Evolutionary conservation across 2,797 vertebrate species (phyloP), one percentile per base, ranked within the genome.

Genomic region (Distichodus sexfasciatus): DNA sequence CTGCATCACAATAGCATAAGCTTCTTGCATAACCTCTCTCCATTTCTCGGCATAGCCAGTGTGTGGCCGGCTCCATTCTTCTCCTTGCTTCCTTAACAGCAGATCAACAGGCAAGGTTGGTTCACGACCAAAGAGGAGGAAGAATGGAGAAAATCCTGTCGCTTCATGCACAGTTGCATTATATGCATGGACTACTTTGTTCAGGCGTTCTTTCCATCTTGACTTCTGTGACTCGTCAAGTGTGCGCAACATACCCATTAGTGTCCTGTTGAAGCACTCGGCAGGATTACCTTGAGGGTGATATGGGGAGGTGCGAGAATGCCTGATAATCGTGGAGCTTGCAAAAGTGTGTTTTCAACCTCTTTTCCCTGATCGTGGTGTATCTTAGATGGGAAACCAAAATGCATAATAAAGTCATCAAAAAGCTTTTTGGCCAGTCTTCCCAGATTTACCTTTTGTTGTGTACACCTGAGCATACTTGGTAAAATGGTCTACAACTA

Each of bases 141-240:
- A 78, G n/a, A 33, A 69, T 17, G 38, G 51, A 8, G 31, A 64
- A 29, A 78, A 76, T 23, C 48, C 44, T 11, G 41, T 58, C 54
- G 14, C 1, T 7, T 71, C 60, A 26, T 71, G 33, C 6, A 72
- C 50, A 1, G 60, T 77, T 28, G 48, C 43, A 11, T 74, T 74
- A 29, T 74, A 74, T 3, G 71, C 55, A 35, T 75, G 61, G 31
- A 74, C 54, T 33, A 74, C 75, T 28, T 69, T 71, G 23, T 58
- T 64, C 0, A 71, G 48, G 19, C 67, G 57, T 6, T 71, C 67
- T 17, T 67, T 63, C 50, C 58, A 68, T 6, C 58, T 70, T 0
- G 21, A 29, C 46, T 75, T 72, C 50, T 48, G 61, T 5, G 47
- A 40, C 38, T 75, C 62, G 8, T 66, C 29, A 7, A 78, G 48